Evolutionary conservation across 2,113 vertebrate species (phyloP).

Genomic region (Natator depressus): DNA sequence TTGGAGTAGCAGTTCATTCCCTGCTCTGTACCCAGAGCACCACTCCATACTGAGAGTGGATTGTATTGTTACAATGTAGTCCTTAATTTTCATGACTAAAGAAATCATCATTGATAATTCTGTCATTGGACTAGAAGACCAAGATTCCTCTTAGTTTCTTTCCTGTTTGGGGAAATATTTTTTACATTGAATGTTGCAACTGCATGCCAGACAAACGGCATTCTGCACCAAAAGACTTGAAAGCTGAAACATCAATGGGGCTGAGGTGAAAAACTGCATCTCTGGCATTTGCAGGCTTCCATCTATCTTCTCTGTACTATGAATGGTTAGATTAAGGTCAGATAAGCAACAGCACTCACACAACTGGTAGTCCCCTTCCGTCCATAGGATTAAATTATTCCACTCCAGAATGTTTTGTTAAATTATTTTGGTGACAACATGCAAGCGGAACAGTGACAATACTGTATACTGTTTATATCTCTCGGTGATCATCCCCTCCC

Average conservation of each 20-base stretch:
- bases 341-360: neutral
- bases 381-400: neutral
- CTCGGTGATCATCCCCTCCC: neutral
- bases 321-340: neutral
- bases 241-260: neutral
- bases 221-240: neutral
- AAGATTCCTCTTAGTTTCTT: neutral
- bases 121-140: accelerated
- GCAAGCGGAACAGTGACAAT: neutral
- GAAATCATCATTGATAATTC: neutral
- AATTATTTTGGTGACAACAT: neutral
- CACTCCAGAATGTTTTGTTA: neutral
- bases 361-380: neutral
- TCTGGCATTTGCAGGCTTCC: neutral
- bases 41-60: accelerated
- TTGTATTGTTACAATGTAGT: neutral
- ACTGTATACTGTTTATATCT: neutral
- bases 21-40: neutral
- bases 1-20: neutral
- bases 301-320: neutral
- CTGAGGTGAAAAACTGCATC: neutral
- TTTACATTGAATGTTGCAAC: neutral
- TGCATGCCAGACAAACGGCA: neutral
- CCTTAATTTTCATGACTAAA: neutral
- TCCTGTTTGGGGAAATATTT: neutral